phyloP scores from a whole-genome alignment of 2,797 vertebrate genomes.

The Anabas testudineus region DNA sequence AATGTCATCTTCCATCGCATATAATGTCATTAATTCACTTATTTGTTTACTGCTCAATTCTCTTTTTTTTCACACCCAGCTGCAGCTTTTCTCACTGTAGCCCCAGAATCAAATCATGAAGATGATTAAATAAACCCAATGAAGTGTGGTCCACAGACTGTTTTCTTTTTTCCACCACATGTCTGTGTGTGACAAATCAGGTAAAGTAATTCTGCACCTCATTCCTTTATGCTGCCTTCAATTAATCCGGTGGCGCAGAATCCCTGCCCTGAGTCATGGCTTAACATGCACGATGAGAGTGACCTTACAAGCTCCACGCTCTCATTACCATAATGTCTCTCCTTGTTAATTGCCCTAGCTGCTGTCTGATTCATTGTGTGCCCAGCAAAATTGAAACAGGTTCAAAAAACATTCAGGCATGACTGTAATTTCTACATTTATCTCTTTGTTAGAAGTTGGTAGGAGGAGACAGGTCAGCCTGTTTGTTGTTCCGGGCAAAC shows the following conservation, averaged over 20 bases:
- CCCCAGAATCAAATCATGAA: neutral
- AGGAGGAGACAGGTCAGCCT: constrained; percentile 11
- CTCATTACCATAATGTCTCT: constrained; percentile 87
- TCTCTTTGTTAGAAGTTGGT: constrained; percentile 54
- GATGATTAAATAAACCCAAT: constrained; percentile 16
- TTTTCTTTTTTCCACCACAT: constrained; percentile 6
- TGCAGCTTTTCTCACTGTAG: constrained; percentile 1
- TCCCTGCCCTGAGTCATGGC: constrained; percentile 82
- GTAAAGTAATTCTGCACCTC: constrained; percentile 71
- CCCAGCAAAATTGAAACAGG: constrained; percentile 76
- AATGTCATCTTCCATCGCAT: neutral
- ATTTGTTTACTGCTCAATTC: neutral
- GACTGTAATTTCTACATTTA: constrained; percentile 64
- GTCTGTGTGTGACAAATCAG: constrained; percentile 66
- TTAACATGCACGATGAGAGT: constrained; percentile 88
- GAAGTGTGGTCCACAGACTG: neutral
- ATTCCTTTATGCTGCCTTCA: constrained; percentile 73
- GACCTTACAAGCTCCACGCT: constrained; percentile 86
- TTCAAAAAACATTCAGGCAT: constrained; percentile 61
- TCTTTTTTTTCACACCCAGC: neutral
- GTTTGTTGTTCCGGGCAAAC: constrained; percentile 5
- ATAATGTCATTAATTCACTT: too few species aligned
- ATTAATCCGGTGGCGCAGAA: constrained; percentile 79
- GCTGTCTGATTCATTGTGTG: constrained; percentile 82
- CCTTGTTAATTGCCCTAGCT: constrained; percentile 87